Base-by-base conservation (phyloP, 1,140 invertebrate genomes). In the Papilio helenus region DNA sequence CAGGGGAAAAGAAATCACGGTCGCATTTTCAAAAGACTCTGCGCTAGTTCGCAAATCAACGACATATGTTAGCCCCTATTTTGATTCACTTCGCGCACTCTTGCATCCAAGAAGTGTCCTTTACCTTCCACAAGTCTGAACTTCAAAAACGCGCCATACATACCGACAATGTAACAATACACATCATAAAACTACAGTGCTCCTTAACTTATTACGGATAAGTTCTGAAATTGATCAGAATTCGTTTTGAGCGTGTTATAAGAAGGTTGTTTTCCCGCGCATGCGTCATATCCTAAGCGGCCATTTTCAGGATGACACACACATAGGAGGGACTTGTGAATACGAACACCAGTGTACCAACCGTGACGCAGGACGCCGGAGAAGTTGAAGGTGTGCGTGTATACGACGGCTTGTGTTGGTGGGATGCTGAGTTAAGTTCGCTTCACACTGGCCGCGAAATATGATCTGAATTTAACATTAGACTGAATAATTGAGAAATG, bases 81-180 rank as follows among this genome's bases (percentile, higher is more conserved):
- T 74, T 74, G 72, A 74, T 74, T 74, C 72, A 74, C 12, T 51
- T 10, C 72, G 26, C 61, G 23, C 61, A 29, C 26, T 74, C 72
- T 49, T 74, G 72, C 72, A 51, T 78, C 61, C 14, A 79, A 83
- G 78, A 83, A 84, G 83, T 81, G 83, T 80, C 83, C 83, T 84
- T 84, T 82, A 86, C 85, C 82, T 84, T 85, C 76, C 82, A 80
- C 80, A 84, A 83, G 81, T 80, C 85, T 80, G 79, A 84, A 84
- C 82, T 86, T 86, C 78, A 84, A 82, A 84, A 84, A 68, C 81
- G 78, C 78, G 81, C 81, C 72, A 72, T 79, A 29, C 44, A 8
- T 78, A 79, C 23, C 79, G 29, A 51, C 81, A 72, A 79, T 71
- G 12, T 26, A 51, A 44, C 9, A 12, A 20, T 49, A 55, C 2